Percentiles rank a stretch among this genome's conserved stretches.
Evolutionary conservation across 2,888 invertebrate species (phyloP).

Genomic region (Tromatobia lineatoria): DNA sequence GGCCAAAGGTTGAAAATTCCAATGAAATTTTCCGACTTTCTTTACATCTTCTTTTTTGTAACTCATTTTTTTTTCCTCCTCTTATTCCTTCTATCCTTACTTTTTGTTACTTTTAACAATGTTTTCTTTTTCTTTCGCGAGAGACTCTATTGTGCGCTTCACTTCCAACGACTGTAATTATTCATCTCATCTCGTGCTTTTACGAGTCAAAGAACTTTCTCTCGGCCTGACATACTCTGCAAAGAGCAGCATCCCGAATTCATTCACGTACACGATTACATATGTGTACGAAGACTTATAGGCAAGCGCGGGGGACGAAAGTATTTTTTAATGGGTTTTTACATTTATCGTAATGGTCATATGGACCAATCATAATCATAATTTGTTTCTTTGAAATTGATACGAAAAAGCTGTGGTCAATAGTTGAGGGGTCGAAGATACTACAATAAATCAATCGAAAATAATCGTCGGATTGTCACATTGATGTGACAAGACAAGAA

Average conservation of each 20-base stretch:
- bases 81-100: slow-evolving; percentile 33
- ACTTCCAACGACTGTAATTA: slow-evolving; percentile 23
- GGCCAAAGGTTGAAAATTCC: slow-evolving; percentile 68
- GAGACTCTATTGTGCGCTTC: slow-evolving; percentile 33
- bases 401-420: no score
- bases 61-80: slow-evolving; percentile 26
- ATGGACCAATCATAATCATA: no score
- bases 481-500: no score
- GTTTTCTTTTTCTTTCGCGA: slow-evolving; percentile 47
- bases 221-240: slow-evolving; percentile 16
- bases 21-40: slow-evolving; percentile 73
- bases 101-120: slow-evolving; percentile 47
- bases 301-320: no score
- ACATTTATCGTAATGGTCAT: no score
- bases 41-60: slow-evolving; percentile 38
- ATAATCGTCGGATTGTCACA: no score
- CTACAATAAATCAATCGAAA: no score
- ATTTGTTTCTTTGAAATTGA: no score
- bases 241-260: neutral
- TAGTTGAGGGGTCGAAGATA: no score
- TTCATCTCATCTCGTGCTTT: slow-evolving; percentile 20
- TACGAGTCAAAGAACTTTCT: slow-evolving; percentile 43
- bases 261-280: no score
- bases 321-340: no score
- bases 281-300: neutral